Evolutionary conservation across 2,797 vertebrate genomes (phyloP), one percentile per base, ranked within the genome.

Genomic region (Galagoides demidoff): DNA sequence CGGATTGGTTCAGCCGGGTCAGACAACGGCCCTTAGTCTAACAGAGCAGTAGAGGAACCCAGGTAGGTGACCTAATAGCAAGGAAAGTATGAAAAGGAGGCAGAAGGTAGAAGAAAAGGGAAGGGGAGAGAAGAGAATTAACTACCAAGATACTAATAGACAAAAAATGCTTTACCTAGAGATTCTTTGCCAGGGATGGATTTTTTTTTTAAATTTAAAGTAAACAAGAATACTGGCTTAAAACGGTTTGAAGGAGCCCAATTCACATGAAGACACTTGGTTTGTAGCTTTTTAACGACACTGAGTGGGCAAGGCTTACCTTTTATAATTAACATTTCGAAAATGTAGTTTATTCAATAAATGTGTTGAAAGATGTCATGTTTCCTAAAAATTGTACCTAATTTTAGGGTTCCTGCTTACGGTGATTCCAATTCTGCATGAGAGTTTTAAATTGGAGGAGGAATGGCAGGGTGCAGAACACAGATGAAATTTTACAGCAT

Each of bases 401-500:
- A 96, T 85, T 97, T 95, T 96, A 95, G 95, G 90, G 77, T 92
- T 86, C 70, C 90, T 95, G 61, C 77, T 90, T 70, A 87, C 10
- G 76, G 64, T 59, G 84, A 96, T 66, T 91, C 73, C 94, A 95
- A 66, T 49, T 83, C 91, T 92, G 92, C 89, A 59, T 84, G 61
- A 71, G 89, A 96, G 49, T 87, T 94, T 94, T 95, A 82, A 97
- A 92, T 5, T 68, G 45, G 92, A 95, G 63, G 78, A 81, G 63
- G 94, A 94, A 73, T 83, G 70, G 94, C 85, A 87, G 81, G 73
- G 95, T 95, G 49, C 89, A 90, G 85, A 95, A 94, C 77, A 66
- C 93, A 94, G 74, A 93, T 85, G 79, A 95, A 94, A 76, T 92
- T 96, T 94, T 90, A 96, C 95, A 94, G 94, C 96, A 97, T 95